These are phyloP conservation scores for Mustela nigripes DNA, from an alignment of 2,113 vertebrate species.

Conservation along the genomic window DNA sequence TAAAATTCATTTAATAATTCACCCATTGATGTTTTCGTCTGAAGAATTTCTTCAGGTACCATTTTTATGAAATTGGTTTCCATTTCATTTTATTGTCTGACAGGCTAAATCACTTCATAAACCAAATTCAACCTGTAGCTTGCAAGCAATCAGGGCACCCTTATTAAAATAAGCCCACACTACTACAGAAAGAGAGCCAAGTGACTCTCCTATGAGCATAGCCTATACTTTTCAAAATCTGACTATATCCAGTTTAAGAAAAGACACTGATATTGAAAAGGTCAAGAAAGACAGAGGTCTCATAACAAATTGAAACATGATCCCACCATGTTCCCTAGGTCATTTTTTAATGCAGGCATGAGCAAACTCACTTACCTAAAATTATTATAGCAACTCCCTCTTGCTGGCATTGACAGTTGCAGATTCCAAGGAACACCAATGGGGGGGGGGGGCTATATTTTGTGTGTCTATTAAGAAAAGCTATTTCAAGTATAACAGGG, in stretches of 20 bases:
- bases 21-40: neutral
- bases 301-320: neutral
- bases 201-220: neutral
- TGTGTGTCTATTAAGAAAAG: neutral
- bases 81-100: slow-evolving; percentile 27
- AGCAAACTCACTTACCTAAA: neutral
- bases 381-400: neutral
- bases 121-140: neutral
- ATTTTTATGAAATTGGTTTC: neutral
- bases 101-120: neutral
- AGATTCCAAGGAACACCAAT: neutral
- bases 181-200: neutral
- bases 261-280: neutral
- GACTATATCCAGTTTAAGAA: neutral
- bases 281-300: neutral
- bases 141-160: neutral
- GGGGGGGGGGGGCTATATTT: neutral
- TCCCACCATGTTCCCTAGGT: neutral
- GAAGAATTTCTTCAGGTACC: neutral
- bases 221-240: neutral
- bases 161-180: neutral
- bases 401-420: neutral
- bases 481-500: neutral
- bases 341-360: neutral
- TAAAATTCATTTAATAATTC: neutral